These are phyloP conservation scores for Amorpha juglandis DNA, from an alignment of 2,888 invertebrate species.

Conservation along the genomic window DNA sequence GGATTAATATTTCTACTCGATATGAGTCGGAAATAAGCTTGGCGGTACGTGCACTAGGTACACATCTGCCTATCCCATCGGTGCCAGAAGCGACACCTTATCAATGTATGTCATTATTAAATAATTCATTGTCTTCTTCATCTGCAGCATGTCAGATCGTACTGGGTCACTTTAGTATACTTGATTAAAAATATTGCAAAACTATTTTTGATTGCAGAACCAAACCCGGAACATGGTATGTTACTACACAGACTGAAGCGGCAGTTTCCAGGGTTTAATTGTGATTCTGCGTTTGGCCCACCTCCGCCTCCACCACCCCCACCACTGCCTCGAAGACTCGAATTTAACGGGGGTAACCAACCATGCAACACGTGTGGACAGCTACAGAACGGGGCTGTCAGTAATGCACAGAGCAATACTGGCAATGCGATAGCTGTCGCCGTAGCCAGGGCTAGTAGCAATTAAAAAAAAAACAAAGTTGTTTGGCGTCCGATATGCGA, in stretches of 20 bases:
- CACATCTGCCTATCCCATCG: too few relatives aligned
- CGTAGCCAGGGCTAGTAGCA: slow-evolving; percentile 48
- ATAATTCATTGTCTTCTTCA: too few relatives aligned
- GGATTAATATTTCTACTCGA: too few relatives aligned
- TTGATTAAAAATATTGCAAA: too few relatives aligned
- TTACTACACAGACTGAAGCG: slow-evolving; percentile 59
- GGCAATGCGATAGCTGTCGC: slow-evolving; percentile 60
- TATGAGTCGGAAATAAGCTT: too few relatives aligned
- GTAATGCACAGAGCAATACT: slow-evolving; percentile 52
- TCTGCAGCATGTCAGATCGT: too few relatives aligned
- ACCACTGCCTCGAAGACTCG: slow-evolving; percentile 33
- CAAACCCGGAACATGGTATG: background rate
- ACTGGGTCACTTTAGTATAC: too few relatives aligned
- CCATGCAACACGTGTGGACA: slow-evolving; percentile 36
- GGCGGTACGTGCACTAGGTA: too few relatives aligned
- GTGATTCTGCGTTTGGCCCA: slow-evolving; percentile 15
- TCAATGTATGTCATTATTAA: too few relatives aligned
- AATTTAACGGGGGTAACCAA: background rate
- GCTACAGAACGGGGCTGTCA: slow-evolving; percentile 44
- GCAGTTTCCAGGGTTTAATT: slow-evolving; percentile 42
- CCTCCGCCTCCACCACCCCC: slow-evolving; percentile 44
- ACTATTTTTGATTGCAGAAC: background rate
- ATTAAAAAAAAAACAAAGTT: background rate
- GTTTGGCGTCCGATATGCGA: too few relatives aligned
- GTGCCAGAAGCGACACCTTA: too few relatives aligned